Base-by-base conservation (phyloP, 1,140 invertebrate species). In the Ladona fulva region DNA sequence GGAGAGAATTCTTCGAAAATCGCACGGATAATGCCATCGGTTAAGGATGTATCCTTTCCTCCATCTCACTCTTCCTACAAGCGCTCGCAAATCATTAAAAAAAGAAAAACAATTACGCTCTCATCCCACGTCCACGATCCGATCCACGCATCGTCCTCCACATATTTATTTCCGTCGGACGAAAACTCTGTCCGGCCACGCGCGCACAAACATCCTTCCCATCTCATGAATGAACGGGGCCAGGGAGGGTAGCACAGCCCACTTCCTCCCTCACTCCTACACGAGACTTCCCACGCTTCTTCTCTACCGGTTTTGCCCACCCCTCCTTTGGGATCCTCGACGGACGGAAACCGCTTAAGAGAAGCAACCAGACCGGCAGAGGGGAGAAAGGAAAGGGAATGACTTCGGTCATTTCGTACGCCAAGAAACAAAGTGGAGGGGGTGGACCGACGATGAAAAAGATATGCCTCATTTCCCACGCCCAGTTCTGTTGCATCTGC, bases 261-360 rank as follows among this genome's bases (percentile, higher is more conserved):
- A 84, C 83, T 83, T 85, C 81, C 82, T 81, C 81, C 80, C 82
- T 52, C 44, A 52, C 44, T 83, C 83, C 82, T 83, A 82, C 81
- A 80, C 78, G 77, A 80, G 25, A 37, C 74, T 52, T 42, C 52
- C 52, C 52, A 66, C 78, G 76, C 52, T 66, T 22, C 44, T 24
- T 25, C 24, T 25, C 24, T 74, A 77, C 25, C 73, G 25, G 25
- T 25, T 74, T 77, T 74, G 42, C 77, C 42, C 0, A 16, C 37
- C 24, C 76, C 24, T 77, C 22, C 44, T 77, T 75, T 24, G 42
- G 78, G 74, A 76, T n/a, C n/a, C n/a, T n/a, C n/a, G n/a, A 80
- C 78, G 80, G 79, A 79, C 74, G 78, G 79, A 82, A 77, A 81
- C 81, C 80, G 80, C 81, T 81, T 82, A 80, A 82, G 80, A 24